These are phyloP conservation scores for Perca flavescens DNA, from an alignment of 2,113 vertebrate species.

Conservation along the genomic window DNA sequence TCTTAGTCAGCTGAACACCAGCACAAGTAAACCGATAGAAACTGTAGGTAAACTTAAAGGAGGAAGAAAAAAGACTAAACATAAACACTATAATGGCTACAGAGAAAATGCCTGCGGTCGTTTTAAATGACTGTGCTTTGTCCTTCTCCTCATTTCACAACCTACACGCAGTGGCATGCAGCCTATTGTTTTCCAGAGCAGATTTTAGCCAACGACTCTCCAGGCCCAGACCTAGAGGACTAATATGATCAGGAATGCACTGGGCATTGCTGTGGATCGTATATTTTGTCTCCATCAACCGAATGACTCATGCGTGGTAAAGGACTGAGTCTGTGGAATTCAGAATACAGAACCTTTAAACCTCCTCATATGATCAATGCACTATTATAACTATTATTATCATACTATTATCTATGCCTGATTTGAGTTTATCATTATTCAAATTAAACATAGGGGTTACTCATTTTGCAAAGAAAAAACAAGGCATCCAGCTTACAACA, in stretches of 20 bases:
- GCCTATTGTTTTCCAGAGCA: constrained; percentile 44
- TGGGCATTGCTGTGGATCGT: constrained; percentile 61
- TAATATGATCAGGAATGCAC: constrained; percentile 68
- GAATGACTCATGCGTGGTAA: constrained; percentile 80
- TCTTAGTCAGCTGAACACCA: constrained; percentile 44
- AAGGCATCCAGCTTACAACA: constrained; percentile 20
- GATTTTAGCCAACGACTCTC: constrained; percentile 51
- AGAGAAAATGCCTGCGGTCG: constrained; percentile 1
- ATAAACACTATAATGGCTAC: constrained; percentile 7
- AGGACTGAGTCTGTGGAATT: constrained; percentile 63
- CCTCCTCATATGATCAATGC: constrained; percentile 22
- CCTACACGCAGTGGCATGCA: constrained; percentile 33
- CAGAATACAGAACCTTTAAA: constrained; percentile 45
- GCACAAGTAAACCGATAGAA: constrained; percentile 38
- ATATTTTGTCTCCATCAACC: constrained; percentile 70
- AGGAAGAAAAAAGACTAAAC: not conserved
- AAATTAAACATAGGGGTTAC: not conserved
- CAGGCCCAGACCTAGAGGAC: constrained; percentile 46
- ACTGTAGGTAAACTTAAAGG: constrained; percentile 15
- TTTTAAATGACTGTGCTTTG: constrained; percentile 4
- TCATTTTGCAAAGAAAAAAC: not conserved
- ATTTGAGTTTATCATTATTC: not conserved
- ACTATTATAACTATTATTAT: not conserved
- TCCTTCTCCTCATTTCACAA: constrained; percentile 20
- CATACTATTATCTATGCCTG: not conserved